Percentiles rank a stretch among this genome's conserved stretches.
phyloP scores from a whole-genome alignment of 2,113 vertebrate genomes.

The Microcebus ravelobensis region DNA sequence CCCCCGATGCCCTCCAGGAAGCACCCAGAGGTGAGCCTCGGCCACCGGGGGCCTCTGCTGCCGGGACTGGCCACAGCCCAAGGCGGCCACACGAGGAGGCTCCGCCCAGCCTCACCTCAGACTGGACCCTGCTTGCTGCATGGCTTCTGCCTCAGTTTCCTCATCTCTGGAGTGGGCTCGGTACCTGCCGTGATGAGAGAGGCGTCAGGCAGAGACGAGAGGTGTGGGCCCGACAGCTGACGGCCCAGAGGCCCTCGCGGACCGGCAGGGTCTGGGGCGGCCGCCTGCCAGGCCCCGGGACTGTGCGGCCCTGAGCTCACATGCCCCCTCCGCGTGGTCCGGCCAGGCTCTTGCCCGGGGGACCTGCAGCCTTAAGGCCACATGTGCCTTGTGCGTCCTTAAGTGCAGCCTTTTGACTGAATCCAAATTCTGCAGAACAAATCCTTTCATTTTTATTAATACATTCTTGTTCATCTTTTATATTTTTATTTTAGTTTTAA shows the following conservation, averaged over 20 bases:
- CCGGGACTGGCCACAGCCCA: background rate
- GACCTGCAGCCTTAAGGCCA: too few relatives aligned
- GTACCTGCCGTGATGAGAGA: background rate
- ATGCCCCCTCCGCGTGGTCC: background rate
- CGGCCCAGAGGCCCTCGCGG: background rate
- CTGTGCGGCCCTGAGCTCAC: background rate
- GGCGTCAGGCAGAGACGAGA: background rate
- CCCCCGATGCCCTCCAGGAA: background rate
- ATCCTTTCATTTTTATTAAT: too few relatives aligned
- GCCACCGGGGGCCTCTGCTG: background rate
- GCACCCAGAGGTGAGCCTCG: too few relatives aligned
- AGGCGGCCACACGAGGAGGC: fast-evolving
- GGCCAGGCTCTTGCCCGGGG: too few relatives aligned
- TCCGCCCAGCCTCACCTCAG: background rate
- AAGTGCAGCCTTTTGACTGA: too few relatives aligned
- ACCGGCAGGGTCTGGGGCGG: background rate
- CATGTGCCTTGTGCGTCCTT: too few relatives aligned
- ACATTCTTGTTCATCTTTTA: too few relatives aligned
- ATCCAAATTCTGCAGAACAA: too few relatives aligned
- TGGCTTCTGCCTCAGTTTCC: background rate
- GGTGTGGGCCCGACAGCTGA: fast-evolving
- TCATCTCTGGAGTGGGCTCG: background rate
- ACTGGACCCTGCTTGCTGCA: fast-evolving
- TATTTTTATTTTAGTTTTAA: too few relatives aligned
- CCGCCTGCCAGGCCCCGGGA: background rate